These are phyloP conservation scores for Caenorhabditis sinica DNA, from an alignment of 2,888 invertebrate genomes.

Conservation along the genomic window DNA sequence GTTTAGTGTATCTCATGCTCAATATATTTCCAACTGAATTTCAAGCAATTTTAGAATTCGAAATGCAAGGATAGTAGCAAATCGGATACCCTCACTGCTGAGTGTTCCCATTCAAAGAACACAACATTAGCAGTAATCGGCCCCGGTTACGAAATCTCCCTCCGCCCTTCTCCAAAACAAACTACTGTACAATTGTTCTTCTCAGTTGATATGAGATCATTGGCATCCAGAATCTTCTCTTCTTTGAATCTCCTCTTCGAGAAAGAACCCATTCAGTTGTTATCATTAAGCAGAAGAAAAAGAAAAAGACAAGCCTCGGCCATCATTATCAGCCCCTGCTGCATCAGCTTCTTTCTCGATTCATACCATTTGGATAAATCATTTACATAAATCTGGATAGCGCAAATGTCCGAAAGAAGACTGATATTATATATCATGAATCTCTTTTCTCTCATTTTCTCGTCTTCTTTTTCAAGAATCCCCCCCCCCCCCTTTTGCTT, in stretches of 20 bases:
- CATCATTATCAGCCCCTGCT: constrained; percentile 10
- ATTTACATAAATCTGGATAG: constrained; percentile 49
- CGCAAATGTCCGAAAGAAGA: constrained; percentile 30
- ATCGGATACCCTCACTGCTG: too few relatives aligned
- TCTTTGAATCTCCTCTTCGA: constrained; percentile 10
- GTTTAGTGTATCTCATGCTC: too few relatives aligned
- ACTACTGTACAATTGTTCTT: neutral
- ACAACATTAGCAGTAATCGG: neutral
- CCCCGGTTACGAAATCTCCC: neutral
- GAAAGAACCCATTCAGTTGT: constrained; percentile 33
- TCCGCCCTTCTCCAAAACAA: neutral
- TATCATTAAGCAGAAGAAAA: constrained; percentile 23
- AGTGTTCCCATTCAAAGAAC: neutral
- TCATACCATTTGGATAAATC: constrained; percentile 45
- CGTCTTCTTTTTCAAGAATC: neutral
- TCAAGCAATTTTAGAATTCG: too few relatives aligned
- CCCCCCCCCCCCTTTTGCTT: too few relatives aligned
- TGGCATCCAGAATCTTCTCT: constrained; percentile 9
- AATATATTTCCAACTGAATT: too few relatives aligned
- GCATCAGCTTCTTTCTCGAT: neutral
- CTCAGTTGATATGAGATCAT: constrained; percentile 31
- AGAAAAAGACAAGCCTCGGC: constrained; percentile 10
- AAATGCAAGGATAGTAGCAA: too few relatives aligned
- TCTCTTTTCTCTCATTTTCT: neutral
- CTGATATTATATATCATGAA: constrained; percentile 45